phyloP scores from a whole-genome alignment of 2,113 vertebrate species.

The Psettodes erumei region DNA sequence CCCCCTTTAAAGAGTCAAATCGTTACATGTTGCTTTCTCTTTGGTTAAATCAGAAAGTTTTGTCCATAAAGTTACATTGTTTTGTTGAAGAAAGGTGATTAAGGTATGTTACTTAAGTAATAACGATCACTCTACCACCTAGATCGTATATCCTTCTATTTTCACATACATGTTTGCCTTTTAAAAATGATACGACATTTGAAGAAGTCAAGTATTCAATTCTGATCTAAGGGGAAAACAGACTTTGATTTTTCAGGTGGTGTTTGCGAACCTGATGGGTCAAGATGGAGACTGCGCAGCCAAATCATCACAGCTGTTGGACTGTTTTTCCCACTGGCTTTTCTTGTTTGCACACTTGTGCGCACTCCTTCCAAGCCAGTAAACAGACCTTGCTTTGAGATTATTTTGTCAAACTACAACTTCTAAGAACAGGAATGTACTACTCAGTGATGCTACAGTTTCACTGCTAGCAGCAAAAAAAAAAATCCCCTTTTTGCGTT shows the following conservation, averaged over 20 bases:
- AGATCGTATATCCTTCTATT: background rate
- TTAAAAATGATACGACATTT: constrained; percentile 6
- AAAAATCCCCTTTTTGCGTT: background rate
- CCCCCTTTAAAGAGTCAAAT: constrained; percentile 45
- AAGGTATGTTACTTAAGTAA: background rate
- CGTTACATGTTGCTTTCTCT: constrained; percentile 6
- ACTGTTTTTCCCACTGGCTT: background rate
- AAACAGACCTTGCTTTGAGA: background rate
- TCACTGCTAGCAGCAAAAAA: too few relatives aligned
- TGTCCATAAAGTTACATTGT: background rate
- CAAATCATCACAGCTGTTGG: background rate
- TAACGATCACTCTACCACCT: background rate
- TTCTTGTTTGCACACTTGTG: background rate
- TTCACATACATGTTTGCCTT: background rate
- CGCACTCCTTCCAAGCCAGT: background rate
- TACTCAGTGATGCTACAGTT: background rate
- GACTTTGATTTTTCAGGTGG: constrained; percentile 2
- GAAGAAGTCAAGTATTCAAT: constrained; percentile 19
- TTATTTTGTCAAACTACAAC: background rate
- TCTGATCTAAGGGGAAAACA: background rate
- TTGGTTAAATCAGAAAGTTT: constrained; percentile 19
- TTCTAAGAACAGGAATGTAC: background rate
- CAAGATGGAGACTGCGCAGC: constrained; percentile 15
- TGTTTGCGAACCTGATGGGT: background rate
- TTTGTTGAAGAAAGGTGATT: background rate